These are phyloP conservation scores for Bradypodion ventrale DNA, from an alignment of 2,797 vertebrate genomes.

Conservation along the genomic window DNA sequence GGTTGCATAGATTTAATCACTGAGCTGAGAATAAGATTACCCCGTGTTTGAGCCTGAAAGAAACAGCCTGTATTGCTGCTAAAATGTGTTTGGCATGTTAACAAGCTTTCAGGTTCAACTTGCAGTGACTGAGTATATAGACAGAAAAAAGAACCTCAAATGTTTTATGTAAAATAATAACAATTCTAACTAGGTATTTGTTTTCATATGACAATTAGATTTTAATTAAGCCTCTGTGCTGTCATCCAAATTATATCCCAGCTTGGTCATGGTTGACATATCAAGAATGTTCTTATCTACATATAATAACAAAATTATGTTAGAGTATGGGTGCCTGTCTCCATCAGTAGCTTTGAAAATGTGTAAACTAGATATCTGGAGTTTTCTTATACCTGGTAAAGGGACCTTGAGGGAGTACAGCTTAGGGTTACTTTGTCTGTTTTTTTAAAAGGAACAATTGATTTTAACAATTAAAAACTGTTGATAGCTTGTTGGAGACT, in stretches of 20 bases:
- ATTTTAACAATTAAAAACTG: too few species aligned
- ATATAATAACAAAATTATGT: too few species aligned
- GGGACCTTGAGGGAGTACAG: too few species aligned
- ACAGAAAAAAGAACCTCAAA: conserved; percentile 43
- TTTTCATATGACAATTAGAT: conserved; percentile 59
- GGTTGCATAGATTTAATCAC: conserved; percentile 13
- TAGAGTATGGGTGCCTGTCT: too few species aligned
- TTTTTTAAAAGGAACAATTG: too few species aligned
- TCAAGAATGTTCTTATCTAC: conserved; percentile 21
- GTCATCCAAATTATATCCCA: conserved; percentile 46
- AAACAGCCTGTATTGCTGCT: conserved; percentile 24
- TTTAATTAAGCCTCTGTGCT: conserved; percentile 66
- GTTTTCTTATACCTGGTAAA: too few species aligned
- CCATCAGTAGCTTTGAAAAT: too few species aligned
- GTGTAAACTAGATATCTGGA: too few species aligned
- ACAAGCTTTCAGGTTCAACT: conserved; percentile 35
- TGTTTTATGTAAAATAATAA: conserved; percentile 43
- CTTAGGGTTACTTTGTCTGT: too few species aligned
- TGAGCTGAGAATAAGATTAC: conserved; percentile 25
- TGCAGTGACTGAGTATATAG: conserved; percentile 7
- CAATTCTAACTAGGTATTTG: conserved; percentile 49
- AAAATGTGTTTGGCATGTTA: conserved; percentile 46
- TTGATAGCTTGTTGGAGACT: too few species aligned
- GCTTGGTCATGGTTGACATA: conserved; percentile 49
- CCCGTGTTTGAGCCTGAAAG: conserved; percentile 33